These are phyloP conservation scores for Campopleginae sp. DNA, from an alignment of 2,888 invertebrate genomes.

Conservation along the genomic window DNA sequence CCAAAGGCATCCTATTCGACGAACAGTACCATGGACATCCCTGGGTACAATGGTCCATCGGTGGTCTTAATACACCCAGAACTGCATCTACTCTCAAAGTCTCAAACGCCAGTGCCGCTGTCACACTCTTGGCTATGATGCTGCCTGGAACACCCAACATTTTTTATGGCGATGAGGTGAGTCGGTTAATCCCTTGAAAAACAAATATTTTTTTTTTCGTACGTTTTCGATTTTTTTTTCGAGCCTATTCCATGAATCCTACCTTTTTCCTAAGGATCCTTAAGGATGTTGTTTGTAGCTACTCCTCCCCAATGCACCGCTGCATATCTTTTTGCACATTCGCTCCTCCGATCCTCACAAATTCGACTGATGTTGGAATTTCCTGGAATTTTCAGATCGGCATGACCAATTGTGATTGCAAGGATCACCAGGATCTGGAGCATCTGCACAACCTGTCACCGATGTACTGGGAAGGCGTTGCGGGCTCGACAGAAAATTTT, in stretches of 20 bases:
- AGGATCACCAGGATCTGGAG: slow-evolving; percentile 79
- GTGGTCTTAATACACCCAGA: slow-evolving; percentile 87
- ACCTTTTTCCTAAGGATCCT: too few relatives aligned
- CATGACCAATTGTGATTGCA: slow-evolving; percentile 77
- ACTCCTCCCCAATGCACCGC: not conserved
- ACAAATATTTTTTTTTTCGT: not conserved
- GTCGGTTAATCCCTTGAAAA: slow-evolving; percentile 73
- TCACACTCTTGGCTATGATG: slow-evolving; percentile 90
- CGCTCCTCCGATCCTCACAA: not conserved
- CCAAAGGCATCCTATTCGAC: slow-evolving; percentile 87
- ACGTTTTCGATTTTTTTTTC: too few relatives aligned
- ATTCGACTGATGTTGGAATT: not conserved
- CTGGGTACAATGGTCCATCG: slow-evolving; percentile 93
- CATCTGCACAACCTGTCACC: slow-evolving; percentile 89
- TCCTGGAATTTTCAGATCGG: slow-evolving; percentile 74
- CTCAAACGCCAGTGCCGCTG: slow-evolving; percentile 88
- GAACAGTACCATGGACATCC: slow-evolving; percentile 86
- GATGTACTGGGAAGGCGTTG: slow-evolving; percentile 87
- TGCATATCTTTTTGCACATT: slow-evolving; percentile 58
- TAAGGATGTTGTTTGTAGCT: not conserved
- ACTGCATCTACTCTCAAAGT: slow-evolving; percentile 85
- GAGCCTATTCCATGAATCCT: too few relatives aligned
- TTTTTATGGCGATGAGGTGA: slow-evolving; percentile 97
- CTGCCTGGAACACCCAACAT: slow-evolving; percentile 94
- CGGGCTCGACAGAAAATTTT: slow-evolving; percentile 82